Base-by-base conservation (phyloP, 2,888 invertebrate species). In the Polyommatus icarus region DNA sequence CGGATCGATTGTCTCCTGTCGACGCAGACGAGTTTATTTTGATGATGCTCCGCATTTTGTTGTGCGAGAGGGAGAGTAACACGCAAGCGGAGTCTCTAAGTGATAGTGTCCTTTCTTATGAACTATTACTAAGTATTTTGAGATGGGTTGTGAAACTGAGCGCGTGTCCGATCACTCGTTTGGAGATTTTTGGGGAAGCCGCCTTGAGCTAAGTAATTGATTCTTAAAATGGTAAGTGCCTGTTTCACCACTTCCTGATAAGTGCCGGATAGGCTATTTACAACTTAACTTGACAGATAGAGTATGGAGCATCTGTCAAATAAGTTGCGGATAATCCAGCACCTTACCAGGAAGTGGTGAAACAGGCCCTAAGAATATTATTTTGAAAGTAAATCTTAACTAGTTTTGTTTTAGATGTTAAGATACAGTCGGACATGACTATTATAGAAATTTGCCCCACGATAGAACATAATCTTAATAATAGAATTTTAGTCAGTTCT, bases 41-140 rank as follows among this genome's bases (percentile, higher is more conserved):
- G 15, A 18, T 29, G 29, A 67, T 67, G 10, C 24, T 61, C 61
- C 15, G 18, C 29, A 15, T 67, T 67, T 67, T 29, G 72, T 76
- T 59, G 59, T 78, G 12, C 40, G 61, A 46, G 46, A 50, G 76
- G 54, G 73, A 46, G 32, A 8, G 46, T 59, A 29, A 40, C 76
- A 75, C 67, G 77, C 79, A 76, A 80, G 85, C 82, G 81, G 80
- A 83, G 83, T 83, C 81, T 83, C 84, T n/a, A 77, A 78, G 88
- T 90, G 87, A 87, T 88, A 84, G 84, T 87, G 85, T 89, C 86
- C 85, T 88, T 90, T 91, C 91, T 91, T 91, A 92, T 92, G 91
- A 91, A 85, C 84, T 89, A 90, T 83, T 85, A 84, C 79, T 84
- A 84, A 83, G 84, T 82, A 83, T 82, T 80, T 81, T 76, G 83